Evolutionary conservation across 2,888 invertebrate genomes (phyloP).

Genomic region (Leptinotarsa peninsularis): DNA sequence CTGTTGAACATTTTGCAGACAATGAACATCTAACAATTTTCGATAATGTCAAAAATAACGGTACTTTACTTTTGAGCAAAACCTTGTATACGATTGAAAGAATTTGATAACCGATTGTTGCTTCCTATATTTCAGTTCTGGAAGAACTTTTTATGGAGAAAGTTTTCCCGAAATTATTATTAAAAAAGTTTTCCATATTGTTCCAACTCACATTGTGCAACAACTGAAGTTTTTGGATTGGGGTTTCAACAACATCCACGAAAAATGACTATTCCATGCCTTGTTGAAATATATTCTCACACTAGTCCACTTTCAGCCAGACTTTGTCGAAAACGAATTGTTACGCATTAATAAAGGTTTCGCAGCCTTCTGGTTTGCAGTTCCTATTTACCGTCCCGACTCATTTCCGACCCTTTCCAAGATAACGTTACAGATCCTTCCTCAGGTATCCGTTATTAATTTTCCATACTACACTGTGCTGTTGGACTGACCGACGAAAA

Average conservation of each 20-base stretch:
- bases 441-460: slow-evolving; percentile 7
- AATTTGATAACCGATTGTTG: too few relatives aligned
- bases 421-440: not conserved
- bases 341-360: not conserved
- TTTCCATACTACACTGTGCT: not conserved
- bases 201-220: too few relatives aligned
- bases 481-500: not conserved
- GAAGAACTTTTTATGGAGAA: too few relatives aligned
- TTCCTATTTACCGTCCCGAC: not conserved
- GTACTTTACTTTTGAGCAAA: too few relatives aligned
- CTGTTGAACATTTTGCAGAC: too few relatives aligned
- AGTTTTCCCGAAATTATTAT: too few relatives aligned
- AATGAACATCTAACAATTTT: too few relatives aligned
- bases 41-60: too few relatives aligned
- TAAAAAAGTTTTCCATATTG: too few relatives aligned
- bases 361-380: not conserved
- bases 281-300: not conserved
- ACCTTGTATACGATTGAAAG: too few relatives aligned
- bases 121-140: too few relatives aligned
- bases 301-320: not conserved
- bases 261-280: not conserved
- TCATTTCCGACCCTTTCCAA: slow-evolving; percentile 10
- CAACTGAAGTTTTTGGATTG: not conserved
- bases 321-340: not conserved
- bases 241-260: not conserved